phyloP scores from a whole-genome alignment of 2,888 invertebrate species.

The Criorhina ranunculi region DNA sequence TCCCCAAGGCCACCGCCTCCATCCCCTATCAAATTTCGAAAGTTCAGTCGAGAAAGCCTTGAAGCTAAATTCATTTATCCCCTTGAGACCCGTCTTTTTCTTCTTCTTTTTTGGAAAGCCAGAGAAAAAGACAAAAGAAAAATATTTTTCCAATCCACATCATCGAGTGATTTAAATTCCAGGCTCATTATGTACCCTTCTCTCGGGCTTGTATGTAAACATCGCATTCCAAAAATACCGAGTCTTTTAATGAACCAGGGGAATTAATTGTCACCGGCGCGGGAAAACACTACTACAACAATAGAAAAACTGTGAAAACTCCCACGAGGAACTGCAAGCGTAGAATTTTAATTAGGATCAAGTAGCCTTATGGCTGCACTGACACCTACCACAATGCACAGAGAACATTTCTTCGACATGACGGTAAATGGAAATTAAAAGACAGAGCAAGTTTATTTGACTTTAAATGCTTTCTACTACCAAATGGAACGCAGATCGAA shows the following conservation, averaged over 20 bases:
- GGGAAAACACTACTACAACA: not conserved
- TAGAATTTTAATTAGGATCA: conserved; percentile 15
- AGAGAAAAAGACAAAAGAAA: not conserved
- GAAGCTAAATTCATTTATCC: not conserved
- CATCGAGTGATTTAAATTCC: not conserved
- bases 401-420: not conserved
- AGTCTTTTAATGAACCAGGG: not conserved
- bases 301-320: not conserved
- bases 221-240: not conserved
- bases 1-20: not conserved
- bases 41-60: not conserved
- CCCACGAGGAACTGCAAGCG: not conserved
- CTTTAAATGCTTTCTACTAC: not conserved
- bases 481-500: conserved; percentile 8
- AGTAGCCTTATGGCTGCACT: not conserved
- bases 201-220: not conserved
- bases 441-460: conserved; percentile 1
- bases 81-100: not conserved
- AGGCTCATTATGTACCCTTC: not conserved
- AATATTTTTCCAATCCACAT: not conserved
- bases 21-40: not conserved
- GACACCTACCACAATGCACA: conserved; percentile 4
- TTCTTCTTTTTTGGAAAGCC: not conserved
- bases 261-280: conserved; percentile 2
- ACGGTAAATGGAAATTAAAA: not conserved